These are phyloP conservation scores for Atethmia centrago DNA, from an alignment of 2,888 invertebrate species.

Conservation along the genomic window DNA sequence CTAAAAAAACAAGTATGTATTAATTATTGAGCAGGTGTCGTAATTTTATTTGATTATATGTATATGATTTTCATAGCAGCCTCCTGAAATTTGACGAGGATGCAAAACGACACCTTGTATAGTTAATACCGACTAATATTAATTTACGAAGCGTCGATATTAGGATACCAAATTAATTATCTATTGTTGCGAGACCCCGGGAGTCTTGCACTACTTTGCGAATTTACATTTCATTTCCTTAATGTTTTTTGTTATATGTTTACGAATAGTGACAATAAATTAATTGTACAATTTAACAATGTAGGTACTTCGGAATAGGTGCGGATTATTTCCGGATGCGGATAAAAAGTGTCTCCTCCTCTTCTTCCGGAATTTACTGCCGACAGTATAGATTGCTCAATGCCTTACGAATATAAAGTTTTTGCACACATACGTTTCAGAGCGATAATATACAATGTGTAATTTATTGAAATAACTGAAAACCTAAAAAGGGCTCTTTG, in stretches of 20 bases:
- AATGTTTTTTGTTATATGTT: not conserved
- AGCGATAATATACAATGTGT: conserved; percentile 19
- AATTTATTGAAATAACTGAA: not conserved
- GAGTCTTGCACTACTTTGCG: not conserved
- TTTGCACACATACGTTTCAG: conserved; percentile 11
- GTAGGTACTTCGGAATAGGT: conserved; percentile 44
- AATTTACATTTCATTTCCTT: not conserved
- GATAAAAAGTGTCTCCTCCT: conserved; percentile 69
- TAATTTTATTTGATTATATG: too few relatives aligned
- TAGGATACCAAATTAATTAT: not conserved
- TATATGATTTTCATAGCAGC: too few relatives aligned
- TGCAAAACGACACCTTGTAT: too few relatives aligned
- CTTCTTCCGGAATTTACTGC: conserved; percentile 75
- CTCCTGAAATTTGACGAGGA: too few relatives aligned
- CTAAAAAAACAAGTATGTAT: too few relatives aligned
- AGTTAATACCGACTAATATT: not conserved
- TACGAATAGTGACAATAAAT: conserved; percentile 5
- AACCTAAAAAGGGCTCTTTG: not conserved
- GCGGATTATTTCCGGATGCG: conserved; percentile 68
- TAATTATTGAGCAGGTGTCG: too few relatives aligned
- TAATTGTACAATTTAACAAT: conserved; percentile 27
- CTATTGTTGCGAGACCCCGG: not conserved
- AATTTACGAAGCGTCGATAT: not conserved
- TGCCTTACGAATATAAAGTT: conserved; percentile 66
- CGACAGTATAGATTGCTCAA: conserved; percentile 76